Evolutionary conservation across 2,797 vertebrate species (phyloP).

Genomic region (Lutjanus campechanus): DNA sequence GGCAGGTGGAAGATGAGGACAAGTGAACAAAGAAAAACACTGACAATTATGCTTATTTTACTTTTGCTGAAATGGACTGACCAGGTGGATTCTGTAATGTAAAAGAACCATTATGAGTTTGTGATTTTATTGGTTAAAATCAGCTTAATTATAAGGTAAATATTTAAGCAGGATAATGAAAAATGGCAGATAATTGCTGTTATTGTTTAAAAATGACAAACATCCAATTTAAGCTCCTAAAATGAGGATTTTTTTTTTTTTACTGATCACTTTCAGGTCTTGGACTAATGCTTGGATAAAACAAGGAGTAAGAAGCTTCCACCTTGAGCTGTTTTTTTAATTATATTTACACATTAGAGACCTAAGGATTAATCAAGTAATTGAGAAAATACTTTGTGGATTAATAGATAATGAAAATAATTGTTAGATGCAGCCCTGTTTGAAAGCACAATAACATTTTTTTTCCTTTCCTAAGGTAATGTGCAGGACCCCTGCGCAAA

Average conservation of each 20-base stretch:
- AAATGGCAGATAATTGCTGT: neutral
- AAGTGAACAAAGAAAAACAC: slow-evolving; percentile 14
- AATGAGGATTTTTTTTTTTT: neutral
- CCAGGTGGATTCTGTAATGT: neutral
- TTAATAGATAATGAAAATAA: neutral
- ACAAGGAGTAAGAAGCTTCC: neutral
- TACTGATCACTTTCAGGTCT: neutral
- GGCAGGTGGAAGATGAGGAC: slow-evolving; percentile 16
- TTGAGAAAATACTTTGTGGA: neutral
- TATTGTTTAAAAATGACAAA: neutral
- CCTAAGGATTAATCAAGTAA: neutral
- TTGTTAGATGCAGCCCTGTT: neutral
- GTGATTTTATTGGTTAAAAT: neutral
- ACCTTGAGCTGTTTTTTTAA: neutral
- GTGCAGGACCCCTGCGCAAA: no score
- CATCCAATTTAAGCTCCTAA: neutral
- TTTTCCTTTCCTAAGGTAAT: neutral
- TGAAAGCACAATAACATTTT: no score
- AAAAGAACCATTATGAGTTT: neutral
- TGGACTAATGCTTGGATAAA: neutral
- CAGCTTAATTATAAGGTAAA: neutral
- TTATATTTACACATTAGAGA: neutral
- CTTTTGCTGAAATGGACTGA: slow-evolving; percentile 11
- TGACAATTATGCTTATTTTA: neutral
- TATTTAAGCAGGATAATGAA: no score